Evolutionary conservation across 2,113 vertebrate species (phyloP).

Genomic region (Carettochelys insculpta): DNA sequence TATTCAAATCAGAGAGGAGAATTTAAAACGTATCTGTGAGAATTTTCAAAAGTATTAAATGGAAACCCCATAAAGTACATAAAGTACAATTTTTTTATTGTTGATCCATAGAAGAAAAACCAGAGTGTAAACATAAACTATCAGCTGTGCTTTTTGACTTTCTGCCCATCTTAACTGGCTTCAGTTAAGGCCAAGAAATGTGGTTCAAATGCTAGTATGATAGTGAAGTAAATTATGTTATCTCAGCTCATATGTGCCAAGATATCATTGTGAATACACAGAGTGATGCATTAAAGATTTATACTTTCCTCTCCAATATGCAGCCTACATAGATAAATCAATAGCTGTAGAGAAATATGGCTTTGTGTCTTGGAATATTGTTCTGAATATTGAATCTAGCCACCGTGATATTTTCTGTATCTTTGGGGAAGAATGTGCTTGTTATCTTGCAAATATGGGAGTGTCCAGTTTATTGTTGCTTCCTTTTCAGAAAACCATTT

Average conservation of each 20-base stretch:
- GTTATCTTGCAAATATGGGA: background rate
- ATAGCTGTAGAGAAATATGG: background rate
- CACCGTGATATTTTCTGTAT: background rate
- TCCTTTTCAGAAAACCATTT: background rate
- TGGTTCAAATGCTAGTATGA: background rate
- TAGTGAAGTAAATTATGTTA: background rate
- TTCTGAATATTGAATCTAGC: background rate
- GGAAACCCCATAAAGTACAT: background rate
- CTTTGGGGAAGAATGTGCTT: conserved; percentile 7
- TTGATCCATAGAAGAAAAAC: background rate
- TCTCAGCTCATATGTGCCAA: background rate
- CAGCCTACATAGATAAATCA: background rate
- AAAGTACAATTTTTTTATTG: background rate
- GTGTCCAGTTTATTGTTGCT: background rate
- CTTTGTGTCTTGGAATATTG: background rate
- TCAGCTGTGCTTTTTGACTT: background rate
- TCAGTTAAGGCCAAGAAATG: background rate
- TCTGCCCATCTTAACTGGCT: background rate
- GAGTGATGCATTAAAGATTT: background rate
- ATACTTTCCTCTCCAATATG: background rate
- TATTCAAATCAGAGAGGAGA: conserved; percentile 59
- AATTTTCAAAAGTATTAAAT: conserved; percentile 47
- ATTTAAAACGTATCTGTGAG: conserved; percentile 3
- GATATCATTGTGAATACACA: background rate
- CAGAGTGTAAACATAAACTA: background rate